Conservation (phyloP, 2,888 invertebrate genomes). For the Tortricodes alternella region DNA sequence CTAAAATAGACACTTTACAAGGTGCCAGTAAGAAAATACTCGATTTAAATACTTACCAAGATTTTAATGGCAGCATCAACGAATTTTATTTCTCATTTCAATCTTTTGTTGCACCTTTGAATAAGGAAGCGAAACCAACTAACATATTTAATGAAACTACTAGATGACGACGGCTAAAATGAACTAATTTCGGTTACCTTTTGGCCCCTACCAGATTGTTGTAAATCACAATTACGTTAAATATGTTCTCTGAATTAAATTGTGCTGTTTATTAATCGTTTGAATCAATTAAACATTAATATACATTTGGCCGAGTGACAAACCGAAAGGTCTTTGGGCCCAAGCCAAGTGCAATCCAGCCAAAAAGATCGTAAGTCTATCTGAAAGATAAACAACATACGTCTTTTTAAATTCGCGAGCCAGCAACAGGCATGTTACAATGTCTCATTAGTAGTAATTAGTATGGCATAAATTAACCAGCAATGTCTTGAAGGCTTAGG, state of each 20-base stretch:
- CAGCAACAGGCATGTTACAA: slow-evolving; percentile 40
- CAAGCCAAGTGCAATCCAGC: slow-evolving; percentile 51
- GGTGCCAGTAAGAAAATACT: background rate
- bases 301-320: slow-evolving; percentile 32
- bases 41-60: background rate
- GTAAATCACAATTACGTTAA: slow-evolving; percentile 5
- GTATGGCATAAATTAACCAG: slow-evolving; percentile 66
- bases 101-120: too few relatives aligned
- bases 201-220: background rate
- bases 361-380: background rate
- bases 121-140: too few relatives aligned
- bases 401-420: background rate
- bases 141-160: too few relatives aligned
- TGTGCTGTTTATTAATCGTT: slow-evolving; percentile 34
- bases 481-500: slow-evolving; percentile 18
- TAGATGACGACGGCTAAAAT: background rate
- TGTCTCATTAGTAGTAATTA: slow-evolving; percentile 73
- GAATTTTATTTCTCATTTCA: too few relatives aligned
- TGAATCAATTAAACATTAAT: slow-evolving; percentile 38
- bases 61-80: background rate
- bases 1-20: background rate
- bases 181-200: background rate
- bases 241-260: slow-evolving; percentile 30
- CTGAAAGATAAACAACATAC: slow-evolving; percentile 7
- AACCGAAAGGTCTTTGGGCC: slow-evolving; percentile 45